These are phyloP conservation scores for Pyxicephalus adspersus DNA, from an alignment of 2,113 vertebrate genomes.

Conservation along the genomic window DNA sequence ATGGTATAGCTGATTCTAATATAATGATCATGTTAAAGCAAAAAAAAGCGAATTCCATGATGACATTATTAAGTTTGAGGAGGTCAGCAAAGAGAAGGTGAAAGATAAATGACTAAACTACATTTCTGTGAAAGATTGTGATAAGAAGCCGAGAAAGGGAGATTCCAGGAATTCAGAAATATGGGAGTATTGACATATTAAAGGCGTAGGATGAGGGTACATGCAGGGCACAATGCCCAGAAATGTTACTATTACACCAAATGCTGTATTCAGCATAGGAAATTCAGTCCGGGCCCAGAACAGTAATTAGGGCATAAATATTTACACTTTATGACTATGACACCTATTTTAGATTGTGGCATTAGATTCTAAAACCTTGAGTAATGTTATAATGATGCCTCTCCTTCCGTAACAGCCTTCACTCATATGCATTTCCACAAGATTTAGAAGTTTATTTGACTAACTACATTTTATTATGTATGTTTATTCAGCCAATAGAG, in stretches of 20 bases:
- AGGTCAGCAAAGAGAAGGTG: not conserved
- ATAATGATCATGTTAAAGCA: not conserved
- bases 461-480: no score
- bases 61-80: not conserved
- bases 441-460: no score
- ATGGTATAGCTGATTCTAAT: not conserved
- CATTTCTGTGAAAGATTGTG: not conserved
- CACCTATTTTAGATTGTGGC: no score
- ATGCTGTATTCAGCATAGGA: not conserved
- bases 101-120: not conserved
- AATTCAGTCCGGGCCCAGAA: not conserved
- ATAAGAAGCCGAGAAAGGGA: not conserved
- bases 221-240: conserved; percentile 17
- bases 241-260: conserved; percentile 14
- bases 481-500: no score
- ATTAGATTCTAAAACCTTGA: no score
- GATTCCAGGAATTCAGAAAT: conserved; percentile 25
- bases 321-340: no score
- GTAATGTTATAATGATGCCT: no score
- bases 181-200: conserved; percentile 15
- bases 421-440: no score
- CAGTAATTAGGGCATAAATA: no score
- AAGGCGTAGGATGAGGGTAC: conserved; percentile 13
- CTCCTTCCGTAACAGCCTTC: no score
- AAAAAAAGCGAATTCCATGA: not conserved